These are phyloP conservation scores for Siniperca chuatsi DNA, from an alignment of 2,113 vertebrate genomes.

Conservation along the genomic window DNA sequence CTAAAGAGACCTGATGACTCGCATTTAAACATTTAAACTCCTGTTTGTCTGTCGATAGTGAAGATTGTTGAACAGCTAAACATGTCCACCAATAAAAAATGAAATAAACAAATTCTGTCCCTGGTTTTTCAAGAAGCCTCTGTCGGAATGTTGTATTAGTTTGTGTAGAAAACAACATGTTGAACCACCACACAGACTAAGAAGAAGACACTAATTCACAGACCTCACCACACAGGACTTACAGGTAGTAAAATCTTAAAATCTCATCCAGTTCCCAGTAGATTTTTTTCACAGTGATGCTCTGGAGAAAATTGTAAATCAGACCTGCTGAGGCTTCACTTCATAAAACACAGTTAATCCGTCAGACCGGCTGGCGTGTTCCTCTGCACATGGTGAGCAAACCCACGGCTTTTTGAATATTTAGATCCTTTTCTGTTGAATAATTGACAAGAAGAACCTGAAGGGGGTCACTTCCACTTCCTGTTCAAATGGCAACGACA, in stretches of 20 bases:
- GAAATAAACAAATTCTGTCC: too few species aligned
- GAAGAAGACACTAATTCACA: background rate
- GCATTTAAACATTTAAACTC: too few species aligned
- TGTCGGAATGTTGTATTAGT: background rate
- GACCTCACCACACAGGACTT: background rate
- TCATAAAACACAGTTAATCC: background rate
- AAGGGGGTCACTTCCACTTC: background rate
- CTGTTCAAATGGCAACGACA: constrained; percentile 31
- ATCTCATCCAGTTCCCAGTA: background rate
- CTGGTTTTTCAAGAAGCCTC: background rate
- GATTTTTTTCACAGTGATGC: background rate
- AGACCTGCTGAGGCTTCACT: background rate
- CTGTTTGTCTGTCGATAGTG: too few species aligned
- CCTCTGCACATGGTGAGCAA: background rate
- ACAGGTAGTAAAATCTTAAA: background rate
- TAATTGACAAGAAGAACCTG: constrained; percentile 13
- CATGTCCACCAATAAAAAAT: too few species aligned
- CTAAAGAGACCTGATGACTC: too few species aligned
- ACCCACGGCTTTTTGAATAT: constrained; percentile 20
- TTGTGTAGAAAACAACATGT: background rate
- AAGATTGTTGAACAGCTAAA: too few species aligned
- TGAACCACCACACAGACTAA: background rate
- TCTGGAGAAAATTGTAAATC: background rate
- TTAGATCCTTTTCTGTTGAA: constrained; percentile 39
- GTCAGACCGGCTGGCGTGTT: background rate